Evolutionary conservation across 2,797 vertebrate genomes (phyloP).

Genomic region (Distichodus sexfasciatus): DNA sequence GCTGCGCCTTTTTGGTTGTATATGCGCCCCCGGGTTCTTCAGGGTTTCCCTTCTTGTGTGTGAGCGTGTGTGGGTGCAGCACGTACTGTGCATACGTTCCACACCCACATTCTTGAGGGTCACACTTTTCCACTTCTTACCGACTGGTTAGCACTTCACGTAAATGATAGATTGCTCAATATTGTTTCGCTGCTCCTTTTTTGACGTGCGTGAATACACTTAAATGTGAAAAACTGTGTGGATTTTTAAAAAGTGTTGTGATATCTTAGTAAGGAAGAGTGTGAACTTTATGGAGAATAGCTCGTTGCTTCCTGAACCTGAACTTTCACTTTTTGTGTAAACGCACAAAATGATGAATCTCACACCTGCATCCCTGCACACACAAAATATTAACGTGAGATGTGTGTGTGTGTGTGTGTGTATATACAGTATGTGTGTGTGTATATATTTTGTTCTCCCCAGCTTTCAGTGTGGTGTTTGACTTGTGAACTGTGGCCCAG

Average conservation of each 20-base stretch:
- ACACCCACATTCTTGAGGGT: slow-evolving; percentile 66
- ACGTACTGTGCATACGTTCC: slow-evolving; percentile 50
- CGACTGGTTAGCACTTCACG: slow-evolving; percentile 64
- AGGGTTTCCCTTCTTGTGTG: slow-evolving; percentile 60
- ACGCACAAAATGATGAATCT: no score
- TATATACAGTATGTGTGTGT: neutral
- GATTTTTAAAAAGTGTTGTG: neutral
- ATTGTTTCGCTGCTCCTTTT: slow-evolving; percentile 25
- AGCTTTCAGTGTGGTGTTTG: slow-evolving; percentile 55
- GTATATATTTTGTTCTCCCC: slow-evolving; percentile 42
- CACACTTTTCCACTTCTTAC: slow-evolving; percentile 73
- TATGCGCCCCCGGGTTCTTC: slow-evolving; percentile 54
- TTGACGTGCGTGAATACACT: slow-evolving; percentile 15
- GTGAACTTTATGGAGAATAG: neutral
- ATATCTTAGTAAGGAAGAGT: neutral
- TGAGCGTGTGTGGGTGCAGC: slow-evolving; percentile 61
- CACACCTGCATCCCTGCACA: slow-evolving; percentile 14
- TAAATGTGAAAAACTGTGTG: neutral
- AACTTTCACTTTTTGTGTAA: no score
- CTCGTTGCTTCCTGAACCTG: neutral
- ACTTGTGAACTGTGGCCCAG: slow-evolving; percentile 66
- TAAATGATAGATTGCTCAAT: slow-evolving; percentile 49
- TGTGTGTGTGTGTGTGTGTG: slow-evolving; percentile 19
- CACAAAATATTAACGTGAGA: slow-evolving; percentile 37
- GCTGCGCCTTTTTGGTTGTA: slow-evolving; percentile 21